Evolutionary conservation across 1,140 invertebrate species (phyloP).

Genomic region (Telenomus remus): DNA sequence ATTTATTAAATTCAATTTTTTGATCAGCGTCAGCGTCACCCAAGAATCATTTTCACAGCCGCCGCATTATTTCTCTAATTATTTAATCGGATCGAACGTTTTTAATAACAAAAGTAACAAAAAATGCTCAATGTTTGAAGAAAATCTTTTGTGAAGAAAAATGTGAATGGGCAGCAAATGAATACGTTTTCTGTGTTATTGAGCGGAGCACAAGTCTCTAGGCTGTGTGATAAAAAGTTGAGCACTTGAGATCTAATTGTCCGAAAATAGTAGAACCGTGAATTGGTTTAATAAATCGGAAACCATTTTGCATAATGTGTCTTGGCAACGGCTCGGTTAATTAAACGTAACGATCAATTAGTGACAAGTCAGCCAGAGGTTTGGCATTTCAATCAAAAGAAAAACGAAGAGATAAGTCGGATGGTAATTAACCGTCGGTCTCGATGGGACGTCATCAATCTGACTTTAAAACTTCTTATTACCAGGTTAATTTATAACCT

Average conservation of each 20-base stretch:
- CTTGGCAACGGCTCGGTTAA: slow-evolving; percentile 8
- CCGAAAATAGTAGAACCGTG: slow-evolving; percentile 26
- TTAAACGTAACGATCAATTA: slow-evolving; percentile 38
- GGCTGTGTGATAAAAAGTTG: neutral
- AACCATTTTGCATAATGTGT: slow-evolving; percentile 23
- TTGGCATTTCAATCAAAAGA: slow-evolving; percentile 11
- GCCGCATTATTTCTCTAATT: too few species aligned
- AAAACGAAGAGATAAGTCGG: slow-evolving; percentile 17
- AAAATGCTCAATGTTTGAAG: too few species aligned
- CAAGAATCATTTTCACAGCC: too few species aligned
- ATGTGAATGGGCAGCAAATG: neutral
- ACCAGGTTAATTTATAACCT: too few species aligned
- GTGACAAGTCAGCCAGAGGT: neutral
- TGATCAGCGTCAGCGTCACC: too few species aligned
- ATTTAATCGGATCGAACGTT: too few species aligned
- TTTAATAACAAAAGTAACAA: too few species aligned
- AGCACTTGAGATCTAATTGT: slow-evolving; percentile 18
- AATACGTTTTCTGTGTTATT: neutral
- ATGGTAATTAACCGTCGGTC: slow-evolving; percentile 23
- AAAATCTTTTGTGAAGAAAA: too few species aligned
- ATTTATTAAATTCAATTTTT: too few species aligned
- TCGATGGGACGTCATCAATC: slow-evolving; percentile 7
- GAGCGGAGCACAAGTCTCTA: neutral
- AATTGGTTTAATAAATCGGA: slow-evolving; percentile 22
- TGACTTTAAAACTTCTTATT: slow-evolving; percentile 11